Base-by-base conservation (phyloP, 2,888 invertebrate genomes). In the Plebejus anna region DNA sequence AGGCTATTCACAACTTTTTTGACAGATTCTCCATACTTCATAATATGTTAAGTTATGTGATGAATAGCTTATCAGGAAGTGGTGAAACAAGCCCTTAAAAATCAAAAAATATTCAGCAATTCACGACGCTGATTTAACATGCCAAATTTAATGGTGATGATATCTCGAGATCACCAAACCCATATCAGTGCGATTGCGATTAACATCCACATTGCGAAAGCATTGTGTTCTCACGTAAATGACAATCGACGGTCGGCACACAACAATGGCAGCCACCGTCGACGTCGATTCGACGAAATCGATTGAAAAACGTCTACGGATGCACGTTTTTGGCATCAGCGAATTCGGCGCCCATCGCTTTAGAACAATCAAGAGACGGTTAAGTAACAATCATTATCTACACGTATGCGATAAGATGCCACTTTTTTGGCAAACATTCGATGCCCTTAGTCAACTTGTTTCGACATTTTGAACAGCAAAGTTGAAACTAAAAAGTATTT, bases 251-350 rank as follows among this genome's bases (percentile, higher is more conserved):
- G 83, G 82, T 85, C 89, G 89, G 88, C 84, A 83, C 82, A 90
- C 90, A 90, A 93, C 92, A 93, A 92, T 92, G 86, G 90, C 87
- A 86, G 89, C 93, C 93, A 92, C 92, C 93, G 91, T 88, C 91
- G 92, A 87, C 85, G 92, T 82, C 86, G 82, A 86, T 94, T 93
- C 93, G 86, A 84, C 87, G 93, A 92, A 94, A 87, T 88, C 88
- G 90, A 90, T 92, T 90, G 88, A 91, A 91, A 92, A 92, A 91
- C 90, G 85, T 85, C 87, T 90, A 89, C 90, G 90, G 90, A 91
- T 92, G 93, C 93, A 94, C 93, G 93, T 92, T 90, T 91, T 90
- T 88, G 89, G 87, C 88, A 89, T 92, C 93, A 93, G 93, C 93
- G 87, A 88, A 91, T 89, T 89, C 85, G 83, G 87, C 87, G 89